These are phyloP conservation scores for Micronisus gabar DNA, from an alignment of 2,113 vertebrate genomes.

Conservation along the genomic window DNA sequence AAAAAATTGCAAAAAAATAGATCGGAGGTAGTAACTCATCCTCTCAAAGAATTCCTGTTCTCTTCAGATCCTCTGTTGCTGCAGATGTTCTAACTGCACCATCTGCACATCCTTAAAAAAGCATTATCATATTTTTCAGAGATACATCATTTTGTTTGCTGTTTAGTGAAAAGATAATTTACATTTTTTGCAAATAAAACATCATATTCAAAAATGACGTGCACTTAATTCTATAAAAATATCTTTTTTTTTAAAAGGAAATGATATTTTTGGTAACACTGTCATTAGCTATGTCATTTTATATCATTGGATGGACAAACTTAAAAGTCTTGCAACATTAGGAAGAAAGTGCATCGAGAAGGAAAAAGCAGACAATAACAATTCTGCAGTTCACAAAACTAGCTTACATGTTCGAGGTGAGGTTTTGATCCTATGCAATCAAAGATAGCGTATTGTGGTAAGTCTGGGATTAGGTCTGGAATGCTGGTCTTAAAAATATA, in stretches of 20 bases:
- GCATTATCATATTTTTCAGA: conserved; percentile 34
- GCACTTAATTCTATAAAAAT: conserved; percentile 35
- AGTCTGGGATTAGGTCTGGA: neutral
- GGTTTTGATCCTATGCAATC: neutral
- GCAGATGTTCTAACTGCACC: conserved; percentile 51
- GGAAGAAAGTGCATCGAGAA: neutral
- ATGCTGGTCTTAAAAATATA: neutral
- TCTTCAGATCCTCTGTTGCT: conserved; percentile 10
- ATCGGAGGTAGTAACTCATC: conserved; percentile 1
- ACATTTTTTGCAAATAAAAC: conserved; percentile 25
- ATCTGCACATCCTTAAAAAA: conserved; percentile 52
- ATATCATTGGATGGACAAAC: neutral
- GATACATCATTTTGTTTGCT: conserved; percentile 15
- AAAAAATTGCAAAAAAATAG: neutral
- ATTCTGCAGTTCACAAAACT: neutral
- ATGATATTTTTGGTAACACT: neutral
- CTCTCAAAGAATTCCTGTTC: conserved; percentile 10
- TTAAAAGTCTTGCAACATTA: neutral
- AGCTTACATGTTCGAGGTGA: neutral
- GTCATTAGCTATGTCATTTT: conserved; percentile 2
- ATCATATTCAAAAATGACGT: neutral
- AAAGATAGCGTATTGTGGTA: neutral
- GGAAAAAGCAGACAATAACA: neutral
- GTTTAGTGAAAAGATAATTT: conserved; percentile 19
- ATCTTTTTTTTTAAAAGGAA: neutral